Percentiles rank a stretch among this genome's conserved stretches.
phyloP scores from a whole-genome alignment of 2,797 vertebrate species.

The Oreochromis mossambicus region DNA sequence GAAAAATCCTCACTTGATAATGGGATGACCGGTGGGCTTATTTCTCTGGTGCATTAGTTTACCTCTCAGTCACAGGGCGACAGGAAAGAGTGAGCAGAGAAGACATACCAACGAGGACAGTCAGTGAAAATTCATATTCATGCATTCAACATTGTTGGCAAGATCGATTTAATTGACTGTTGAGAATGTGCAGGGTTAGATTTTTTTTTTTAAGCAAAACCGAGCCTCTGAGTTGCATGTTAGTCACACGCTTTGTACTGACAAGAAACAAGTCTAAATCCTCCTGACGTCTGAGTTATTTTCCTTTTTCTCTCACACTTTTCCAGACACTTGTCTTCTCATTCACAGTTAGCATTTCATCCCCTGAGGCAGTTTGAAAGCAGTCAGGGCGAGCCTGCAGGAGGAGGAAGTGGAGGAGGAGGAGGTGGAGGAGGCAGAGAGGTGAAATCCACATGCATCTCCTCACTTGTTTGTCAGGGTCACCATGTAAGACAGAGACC shows the following conservation, averaged over 20 bases:
- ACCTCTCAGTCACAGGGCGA: background rate
- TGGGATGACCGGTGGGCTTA: background rate
- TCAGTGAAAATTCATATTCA: background rate
- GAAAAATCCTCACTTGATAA: background rate
- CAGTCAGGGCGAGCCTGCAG: background rate
- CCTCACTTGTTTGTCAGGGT: constrained; percentile 47
- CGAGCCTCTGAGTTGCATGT: background rate
- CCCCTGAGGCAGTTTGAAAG: background rate
- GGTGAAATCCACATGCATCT: constrained; percentile 22
- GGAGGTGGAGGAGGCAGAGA: background rate
- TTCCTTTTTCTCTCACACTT: constrained; percentile 18
- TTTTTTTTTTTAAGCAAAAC: background rate
- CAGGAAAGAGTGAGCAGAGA: background rate
- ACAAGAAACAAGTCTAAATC: background rate
- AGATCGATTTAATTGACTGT: constrained; percentile 8
- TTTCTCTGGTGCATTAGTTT: background rate
- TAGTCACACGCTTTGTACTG: background rate
- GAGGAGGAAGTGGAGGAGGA: background rate
- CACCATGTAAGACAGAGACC: constrained; percentile 35
- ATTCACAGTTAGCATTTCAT: constrained; percentile 19
- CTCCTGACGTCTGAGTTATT: constrained; percentile 22
- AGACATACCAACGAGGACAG: background rate
- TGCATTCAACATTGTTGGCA: background rate
- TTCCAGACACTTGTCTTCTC: background rate
- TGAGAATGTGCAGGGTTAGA: background rate